Evolutionary conservation across 2,888 invertebrate species (phyloP).

Genomic region (Enoplolaimus lenunculus): DNA sequence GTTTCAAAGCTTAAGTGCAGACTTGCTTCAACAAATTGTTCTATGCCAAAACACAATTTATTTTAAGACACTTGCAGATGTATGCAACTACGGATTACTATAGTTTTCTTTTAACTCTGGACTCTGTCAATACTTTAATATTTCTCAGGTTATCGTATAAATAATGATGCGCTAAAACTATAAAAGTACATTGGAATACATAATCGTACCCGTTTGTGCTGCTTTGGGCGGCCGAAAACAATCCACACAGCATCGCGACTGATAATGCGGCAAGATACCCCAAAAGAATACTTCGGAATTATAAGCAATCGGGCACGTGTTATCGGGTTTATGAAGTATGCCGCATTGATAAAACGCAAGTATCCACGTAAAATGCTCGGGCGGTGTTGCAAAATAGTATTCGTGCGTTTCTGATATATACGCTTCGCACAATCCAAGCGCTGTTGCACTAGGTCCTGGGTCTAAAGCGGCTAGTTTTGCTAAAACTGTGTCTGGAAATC

Average conservation of each 20-base stretch:
- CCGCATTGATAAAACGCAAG: neutral
- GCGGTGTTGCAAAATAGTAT: neutral
- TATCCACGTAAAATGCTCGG: neutral
- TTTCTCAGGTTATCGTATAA: too few species aligned
- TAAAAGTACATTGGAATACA: too few species aligned
- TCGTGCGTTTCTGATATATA: neutral
- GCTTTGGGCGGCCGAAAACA: neutral
- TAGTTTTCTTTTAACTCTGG: too few species aligned
- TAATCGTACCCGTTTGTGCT: too few species aligned
- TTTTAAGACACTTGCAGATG: too few species aligned
- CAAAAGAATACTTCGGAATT: neutral
- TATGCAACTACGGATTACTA: too few species aligned
- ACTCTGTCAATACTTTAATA: too few species aligned
- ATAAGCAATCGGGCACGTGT: neutral
- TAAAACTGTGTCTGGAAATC: neutral
- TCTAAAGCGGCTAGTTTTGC: neutral
- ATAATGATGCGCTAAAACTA: too few species aligned
- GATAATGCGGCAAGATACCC: neutral
- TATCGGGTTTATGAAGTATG: neutral
- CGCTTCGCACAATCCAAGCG: neutral
- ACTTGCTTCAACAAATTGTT: too few species aligned
- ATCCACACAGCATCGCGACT: neutral
- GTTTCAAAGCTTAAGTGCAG: too few species aligned
- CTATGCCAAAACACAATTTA: too few species aligned
- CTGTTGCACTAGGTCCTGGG: neutral